These are phyloP conservation scores for Passer montanus DNA, from an alignment of 2,113 vertebrate genomes.

Conservation along the genomic window DNA sequence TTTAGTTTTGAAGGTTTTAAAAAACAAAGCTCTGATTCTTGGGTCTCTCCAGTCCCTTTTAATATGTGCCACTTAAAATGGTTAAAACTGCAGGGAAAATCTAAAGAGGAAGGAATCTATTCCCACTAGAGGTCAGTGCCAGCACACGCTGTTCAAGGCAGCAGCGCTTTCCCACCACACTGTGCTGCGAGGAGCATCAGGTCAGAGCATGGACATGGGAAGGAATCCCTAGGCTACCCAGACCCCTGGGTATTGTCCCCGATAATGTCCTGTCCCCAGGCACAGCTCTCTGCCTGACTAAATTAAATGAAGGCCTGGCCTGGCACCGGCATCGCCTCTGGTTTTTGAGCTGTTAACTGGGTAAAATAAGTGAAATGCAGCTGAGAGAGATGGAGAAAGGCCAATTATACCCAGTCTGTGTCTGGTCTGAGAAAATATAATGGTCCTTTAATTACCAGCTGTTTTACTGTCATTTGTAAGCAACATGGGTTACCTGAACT, in stretches of 20 bases:
- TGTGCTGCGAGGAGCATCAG: not conserved
- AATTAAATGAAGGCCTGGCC: not conserved
- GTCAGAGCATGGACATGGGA: not conserved
- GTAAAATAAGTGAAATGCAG: not conserved
- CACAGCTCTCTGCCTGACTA: not conserved
- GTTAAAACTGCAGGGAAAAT: not conserved
- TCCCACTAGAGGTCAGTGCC: conserved; percentile 59
- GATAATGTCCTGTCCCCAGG: not conserved
- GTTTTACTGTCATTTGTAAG: not conserved
- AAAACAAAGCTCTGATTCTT: not conserved
- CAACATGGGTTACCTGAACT: not conserved
- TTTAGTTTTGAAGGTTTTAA: not conserved
- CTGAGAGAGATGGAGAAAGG: not conserved
- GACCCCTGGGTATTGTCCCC: not conserved
- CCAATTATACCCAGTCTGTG: not conserved
- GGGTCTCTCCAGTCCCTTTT: not conserved
- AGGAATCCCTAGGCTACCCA: not conserved
- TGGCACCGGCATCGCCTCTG: not conserved
- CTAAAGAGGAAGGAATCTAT: not conserved
- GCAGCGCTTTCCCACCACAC: not conserved
- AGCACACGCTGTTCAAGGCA: not conserved
- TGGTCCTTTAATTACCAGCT: not conserved
- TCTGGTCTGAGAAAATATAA: not conserved
- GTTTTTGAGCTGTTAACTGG: not conserved
- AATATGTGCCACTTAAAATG: not conserved